phyloP scores from a whole-genome alignment of 2,113 vertebrate species.

The Catagonus wagneri region DNA sequence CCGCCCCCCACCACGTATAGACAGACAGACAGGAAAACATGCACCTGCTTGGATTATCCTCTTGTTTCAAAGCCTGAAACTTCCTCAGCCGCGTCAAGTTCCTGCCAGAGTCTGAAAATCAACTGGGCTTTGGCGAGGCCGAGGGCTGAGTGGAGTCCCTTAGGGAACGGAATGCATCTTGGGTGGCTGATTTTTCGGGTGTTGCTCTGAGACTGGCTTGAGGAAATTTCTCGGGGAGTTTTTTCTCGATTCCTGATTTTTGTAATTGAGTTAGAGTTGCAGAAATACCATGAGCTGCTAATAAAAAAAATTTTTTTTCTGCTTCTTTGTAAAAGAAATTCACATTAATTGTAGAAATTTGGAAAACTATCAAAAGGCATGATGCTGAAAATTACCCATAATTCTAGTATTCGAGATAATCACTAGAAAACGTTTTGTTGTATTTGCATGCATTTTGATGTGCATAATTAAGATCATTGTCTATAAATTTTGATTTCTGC shows the following conservation, averaged over 20 bases:
- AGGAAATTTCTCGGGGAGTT: slow-evolving; percentile 54
- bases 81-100: neutral
- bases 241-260: slow-evolving; percentile 61
- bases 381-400: slow-evolving; percentile 71
- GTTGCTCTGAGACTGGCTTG: slow-evolving; percentile 60
- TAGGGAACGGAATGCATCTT: neutral
- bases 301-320: slow-evolving; percentile 54
- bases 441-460: slow-evolving; percentile 68
- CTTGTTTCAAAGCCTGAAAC: slow-evolving; percentile 59
- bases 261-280: slow-evolving; percentile 61
- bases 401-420: slow-evolving; percentile 65
- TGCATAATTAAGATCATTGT: slow-evolving; percentile 68
- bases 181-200: slow-evolving; percentile 61
- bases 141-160: neutral
- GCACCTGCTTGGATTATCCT: slow-evolving; percentile 73
- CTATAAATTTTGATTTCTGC: slow-evolving; percentile 54
- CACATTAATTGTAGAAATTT: slow-evolving; percentile 73
- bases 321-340: slow-evolving; percentile 63
- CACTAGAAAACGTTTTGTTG: slow-evolving; percentile 60
- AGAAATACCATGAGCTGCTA: slow-evolving; percentile 63
- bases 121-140: neutral
- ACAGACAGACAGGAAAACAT: slow-evolving; percentile 67
- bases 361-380: slow-evolving; percentile 60
- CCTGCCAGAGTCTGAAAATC: neutral
- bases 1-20: slow-evolving; percentile 53